These are phyloP conservation scores for Alcis repandata DNA, from an alignment of 2,888 invertebrate genomes.

Conservation along the genomic window DNA sequence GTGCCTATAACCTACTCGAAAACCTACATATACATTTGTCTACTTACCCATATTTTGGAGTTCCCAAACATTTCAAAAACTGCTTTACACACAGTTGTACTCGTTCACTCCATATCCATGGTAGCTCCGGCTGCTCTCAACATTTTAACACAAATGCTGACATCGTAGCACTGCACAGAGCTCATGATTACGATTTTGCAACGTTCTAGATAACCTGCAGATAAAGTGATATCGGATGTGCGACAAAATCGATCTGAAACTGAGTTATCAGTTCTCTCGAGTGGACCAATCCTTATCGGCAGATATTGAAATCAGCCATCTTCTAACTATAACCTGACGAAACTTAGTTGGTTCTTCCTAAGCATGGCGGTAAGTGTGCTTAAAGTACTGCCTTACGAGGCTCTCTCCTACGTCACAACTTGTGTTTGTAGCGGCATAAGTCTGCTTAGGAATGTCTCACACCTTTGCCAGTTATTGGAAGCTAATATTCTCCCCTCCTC, in stretches of 20 bases:
- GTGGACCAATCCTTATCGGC: slow-evolving; percentile 46
- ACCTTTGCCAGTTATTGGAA: too few relatives aligned
- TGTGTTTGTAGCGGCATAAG: too few relatives aligned
- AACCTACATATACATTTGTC: not conserved
- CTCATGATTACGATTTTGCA: slow-evolving; percentile 57
- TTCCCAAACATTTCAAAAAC: slow-evolving; percentile 15
- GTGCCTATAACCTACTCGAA: too few relatives aligned
- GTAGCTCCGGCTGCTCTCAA: slow-evolving; percentile 9
- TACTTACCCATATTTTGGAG: slow-evolving; percentile 11
- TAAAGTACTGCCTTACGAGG: too few relatives aligned
- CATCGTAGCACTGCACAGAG: slow-evolving; percentile 49
- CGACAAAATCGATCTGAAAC: slow-evolving; percentile 62
- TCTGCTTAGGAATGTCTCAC: too few relatives aligned
- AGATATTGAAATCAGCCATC: slow-evolving; percentile 13
- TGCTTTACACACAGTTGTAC: not conserved
- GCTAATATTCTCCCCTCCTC: too few relatives aligned
- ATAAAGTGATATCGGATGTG: slow-evolving; percentile 67
- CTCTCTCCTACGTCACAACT: too few relatives aligned
- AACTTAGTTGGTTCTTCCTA: too few relatives aligned
- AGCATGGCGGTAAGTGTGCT: too few relatives aligned
- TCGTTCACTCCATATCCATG: slow-evolving; percentile 22
- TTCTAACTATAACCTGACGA: not conserved
- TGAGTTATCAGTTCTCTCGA: slow-evolving; percentile 63
- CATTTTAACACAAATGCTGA: slow-evolving; percentile 34
- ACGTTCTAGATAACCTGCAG: slow-evolving; percentile 65